Evolutionary conservation across 2,113 vertebrate genomes (phyloP).

Genomic region (Eretmochelys imbricata): DNA sequence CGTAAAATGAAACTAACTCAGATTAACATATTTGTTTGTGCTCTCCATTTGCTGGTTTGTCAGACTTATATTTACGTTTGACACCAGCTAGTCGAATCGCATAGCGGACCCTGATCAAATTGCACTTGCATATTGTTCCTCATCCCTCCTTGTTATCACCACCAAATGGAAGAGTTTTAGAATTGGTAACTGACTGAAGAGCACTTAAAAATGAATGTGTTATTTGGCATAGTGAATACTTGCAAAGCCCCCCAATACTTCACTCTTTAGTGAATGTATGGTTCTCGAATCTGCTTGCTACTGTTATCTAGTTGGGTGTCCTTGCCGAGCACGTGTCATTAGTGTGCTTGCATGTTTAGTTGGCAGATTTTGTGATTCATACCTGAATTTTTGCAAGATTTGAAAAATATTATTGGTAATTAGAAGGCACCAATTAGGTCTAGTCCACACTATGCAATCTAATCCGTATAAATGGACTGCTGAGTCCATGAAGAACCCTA

Average conservation of each 20-base stretch:
- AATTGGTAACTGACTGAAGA: constrained; percentile 22
- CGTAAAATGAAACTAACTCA: constrained; percentile 45
- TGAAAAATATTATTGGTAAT: constrained; percentile 51
- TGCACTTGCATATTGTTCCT: background rate
- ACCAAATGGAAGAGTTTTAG: constrained; percentile 22
- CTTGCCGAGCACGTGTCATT: constrained; percentile 50
- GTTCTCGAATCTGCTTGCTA: constrained; percentile 18
- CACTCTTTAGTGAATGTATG: background rate
- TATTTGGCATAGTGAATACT: background rate
- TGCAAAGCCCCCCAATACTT: constrained; percentile 1
- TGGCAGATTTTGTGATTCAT: constrained; percentile 33
- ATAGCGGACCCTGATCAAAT: background rate
- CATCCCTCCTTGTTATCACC: background rate
- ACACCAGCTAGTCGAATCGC: background rate
- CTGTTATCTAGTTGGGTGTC: constrained; percentile 43
- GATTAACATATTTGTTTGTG: constrained; percentile 57
- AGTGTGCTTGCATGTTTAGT: constrained; percentile 30
- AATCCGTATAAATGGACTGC: background rate
- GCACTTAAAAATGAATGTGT: background rate
- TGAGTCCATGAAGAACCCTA: background rate
- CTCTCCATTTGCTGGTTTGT: constrained; percentile 22
- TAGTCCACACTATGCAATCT: background rate
- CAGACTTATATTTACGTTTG: constrained; percentile 23
- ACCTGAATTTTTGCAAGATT: constrained; percentile 56
- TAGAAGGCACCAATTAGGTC: background rate